Conservation (phyloP, 2,888 invertebrate genomes). For the Polydrusus cervinus region DNA sequence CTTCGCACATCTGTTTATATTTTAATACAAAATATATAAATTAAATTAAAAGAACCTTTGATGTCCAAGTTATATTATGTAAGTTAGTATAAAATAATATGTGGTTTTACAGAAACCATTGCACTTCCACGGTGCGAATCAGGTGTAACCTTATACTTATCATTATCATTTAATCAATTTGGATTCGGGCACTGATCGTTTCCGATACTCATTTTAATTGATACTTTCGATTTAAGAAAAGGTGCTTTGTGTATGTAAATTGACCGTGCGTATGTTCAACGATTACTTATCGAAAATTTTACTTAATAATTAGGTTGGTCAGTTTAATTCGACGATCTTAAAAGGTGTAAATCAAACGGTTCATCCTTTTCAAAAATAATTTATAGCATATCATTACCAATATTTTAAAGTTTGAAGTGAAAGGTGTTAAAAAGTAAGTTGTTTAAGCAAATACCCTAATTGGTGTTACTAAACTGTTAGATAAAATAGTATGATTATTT, state of each 20-base stretch:
- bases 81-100: neutral
- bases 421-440: neutral
- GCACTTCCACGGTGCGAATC: neutral
- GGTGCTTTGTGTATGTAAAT: slow-evolving; percentile 26
- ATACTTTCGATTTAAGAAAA: slow-evolving; percentile 26
- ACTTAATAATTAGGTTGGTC: slow-evolving; percentile 24
- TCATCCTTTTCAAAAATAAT: neutral
- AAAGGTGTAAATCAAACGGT: slow-evolving; percentile 22
- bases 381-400: neutral
- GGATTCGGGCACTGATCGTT: slow-evolving; percentile 21
- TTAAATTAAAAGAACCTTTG: neutral
- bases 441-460: neutral
- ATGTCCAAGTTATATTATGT: neutral
- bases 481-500: too few relatives aligned
- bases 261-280: slow-evolving; percentile 25
- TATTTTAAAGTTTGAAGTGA: neutral
- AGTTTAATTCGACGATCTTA: slow-evolving; percentile 20
- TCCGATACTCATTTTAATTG: slow-evolving; percentile 29
- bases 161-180: slow-evolving; percentile 30
- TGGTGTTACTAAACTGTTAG: too few relatives aligned
- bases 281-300: slow-evolving; percentile 12
- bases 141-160: slow-evolving; percentile 4
- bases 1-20: too few relatives aligned
- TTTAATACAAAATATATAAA: neutral
- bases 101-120: neutral